Base-by-base conservation (phyloP, 2,797 vertebrate species). In the Eulemur mongoz region DNA sequence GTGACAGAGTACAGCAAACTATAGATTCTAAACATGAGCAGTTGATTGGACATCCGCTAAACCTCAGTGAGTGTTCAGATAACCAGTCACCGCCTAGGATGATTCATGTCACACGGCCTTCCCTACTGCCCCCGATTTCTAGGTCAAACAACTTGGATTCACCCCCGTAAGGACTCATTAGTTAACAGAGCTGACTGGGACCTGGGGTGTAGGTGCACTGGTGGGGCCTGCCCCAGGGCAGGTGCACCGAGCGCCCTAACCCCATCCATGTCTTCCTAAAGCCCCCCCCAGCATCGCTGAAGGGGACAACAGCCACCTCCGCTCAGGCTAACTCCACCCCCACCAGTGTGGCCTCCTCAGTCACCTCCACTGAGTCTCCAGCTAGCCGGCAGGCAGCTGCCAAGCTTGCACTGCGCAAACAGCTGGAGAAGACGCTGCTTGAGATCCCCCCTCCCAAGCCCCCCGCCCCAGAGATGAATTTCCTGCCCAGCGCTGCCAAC, bases 361-460 rank as follows among this genome's bases (percentile, higher is more conserved):
- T 98, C 0, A 98, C 98, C 59, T 95, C 99, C 70, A 99, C 97
- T 0, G 99, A 99, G 5, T 99, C 99, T 0, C 99, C 99, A 0
- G 99, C 99, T 82, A 99, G 99, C 83, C 99, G 99, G 2, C 99
- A 99, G 98, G 99, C 99, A 0, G 99, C 99, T 0, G 99, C 99
- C 93, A 99, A 99, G 98, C 99, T 99, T 1, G 99, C 99, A 0
- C 98, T 99, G 92, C 98, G 99, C 11, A 99, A 99, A 96, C 99
- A 99, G 98, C 97, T 99, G 98, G 99, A 99, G 98, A 99, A 99
- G 98, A 99, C 99, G 0, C 98, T 99, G 92, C 96, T 99, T 94
- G 99, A 99, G 98, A 99, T 99, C 91, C 99, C 99, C 27, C 99
- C 99, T 1, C 99, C 99, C 40, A 99, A 99, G 94, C 99, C 99